These are phyloP conservation scores for Andricus curvator DNA, from an alignment of 2,888 invertebrate species.

Conservation along the genomic window DNA sequence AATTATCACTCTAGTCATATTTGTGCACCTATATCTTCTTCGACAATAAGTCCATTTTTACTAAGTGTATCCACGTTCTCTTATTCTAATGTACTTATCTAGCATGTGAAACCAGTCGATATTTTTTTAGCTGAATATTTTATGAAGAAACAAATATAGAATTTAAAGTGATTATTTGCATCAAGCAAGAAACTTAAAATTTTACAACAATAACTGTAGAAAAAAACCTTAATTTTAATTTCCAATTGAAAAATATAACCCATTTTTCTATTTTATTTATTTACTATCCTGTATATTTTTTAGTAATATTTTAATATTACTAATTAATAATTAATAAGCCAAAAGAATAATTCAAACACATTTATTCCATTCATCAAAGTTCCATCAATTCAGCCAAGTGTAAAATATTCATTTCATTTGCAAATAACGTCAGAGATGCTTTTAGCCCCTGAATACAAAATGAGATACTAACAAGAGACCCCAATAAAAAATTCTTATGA, in stretches of 20 bases:
- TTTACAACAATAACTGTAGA: no score
- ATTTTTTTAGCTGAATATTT: neutral
- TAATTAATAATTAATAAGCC: neutral
- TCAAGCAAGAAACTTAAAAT: no score
- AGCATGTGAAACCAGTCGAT: neutral
- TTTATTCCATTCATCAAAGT: conserved; percentile 2
- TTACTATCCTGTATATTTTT: neutral
- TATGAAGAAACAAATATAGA: neutral
- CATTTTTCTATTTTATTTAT: neutral
- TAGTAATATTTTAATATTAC: neutral
- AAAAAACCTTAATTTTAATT: no score
- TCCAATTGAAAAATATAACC: no score
- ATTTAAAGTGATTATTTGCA: no score
- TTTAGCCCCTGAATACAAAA: conserved; percentile 31
- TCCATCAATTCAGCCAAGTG: conserved; percentile 2
- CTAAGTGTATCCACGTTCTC: neutral
- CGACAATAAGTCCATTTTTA: neutral
- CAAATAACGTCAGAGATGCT: conserved; percentile 39
- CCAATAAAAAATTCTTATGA: conserved; percentile 31
- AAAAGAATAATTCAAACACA: neutral
- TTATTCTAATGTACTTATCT: neutral
- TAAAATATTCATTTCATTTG: conserved; percentile 35
- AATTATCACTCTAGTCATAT: neutral
- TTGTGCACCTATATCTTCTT: neutral
- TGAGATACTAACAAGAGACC: conserved; percentile 11